Evolutionary conservation across 2,888 invertebrate genomes (phyloP).

Genomic region (Macaria notata): DNA sequence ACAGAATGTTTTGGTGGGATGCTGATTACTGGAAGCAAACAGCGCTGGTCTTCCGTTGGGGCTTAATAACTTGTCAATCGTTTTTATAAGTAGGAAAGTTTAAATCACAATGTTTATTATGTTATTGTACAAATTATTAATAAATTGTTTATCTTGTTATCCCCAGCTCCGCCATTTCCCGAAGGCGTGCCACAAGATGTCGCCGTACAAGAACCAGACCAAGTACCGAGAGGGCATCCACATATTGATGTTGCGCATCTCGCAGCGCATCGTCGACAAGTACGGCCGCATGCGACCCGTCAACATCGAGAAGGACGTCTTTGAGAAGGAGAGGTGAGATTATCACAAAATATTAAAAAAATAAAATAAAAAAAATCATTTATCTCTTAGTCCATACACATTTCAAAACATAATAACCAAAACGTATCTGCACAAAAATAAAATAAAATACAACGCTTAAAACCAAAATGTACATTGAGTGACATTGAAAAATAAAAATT

Average conservation of each 20-base stretch:
- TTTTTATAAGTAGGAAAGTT: too few relatives aligned
- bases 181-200: conserved; percentile 82
- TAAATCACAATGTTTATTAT: too few relatives aligned
- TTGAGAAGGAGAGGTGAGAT: conserved; percentile 83
- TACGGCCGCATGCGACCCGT: conserved; percentile 87
- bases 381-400: neutral
- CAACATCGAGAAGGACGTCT: conserved; percentile 86
- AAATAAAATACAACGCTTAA: too few relatives aligned
- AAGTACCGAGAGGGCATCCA: conserved; percentile 83
- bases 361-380: neutral
- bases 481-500: too few relatives aligned
- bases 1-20: too few relatives aligned
- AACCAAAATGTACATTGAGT: too few relatives aligned
- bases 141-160: too few relatives aligned
- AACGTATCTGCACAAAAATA: neutral
- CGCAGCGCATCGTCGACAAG: conserved; percentile 88
- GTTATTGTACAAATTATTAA: too few relatives aligned
- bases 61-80: too few relatives aligned
- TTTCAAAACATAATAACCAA: neutral
- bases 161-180: conserved; percentile 82
- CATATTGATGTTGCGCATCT: conserved; percentile 68
- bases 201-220: conserved; percentile 83
- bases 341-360: neutral
- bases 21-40: too few relatives aligned
- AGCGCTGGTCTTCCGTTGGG: too few relatives aligned